Evolutionary conservation across 2,888 invertebrate species (phyloP).

Genomic region (Mycalesis mineus): DNA sequence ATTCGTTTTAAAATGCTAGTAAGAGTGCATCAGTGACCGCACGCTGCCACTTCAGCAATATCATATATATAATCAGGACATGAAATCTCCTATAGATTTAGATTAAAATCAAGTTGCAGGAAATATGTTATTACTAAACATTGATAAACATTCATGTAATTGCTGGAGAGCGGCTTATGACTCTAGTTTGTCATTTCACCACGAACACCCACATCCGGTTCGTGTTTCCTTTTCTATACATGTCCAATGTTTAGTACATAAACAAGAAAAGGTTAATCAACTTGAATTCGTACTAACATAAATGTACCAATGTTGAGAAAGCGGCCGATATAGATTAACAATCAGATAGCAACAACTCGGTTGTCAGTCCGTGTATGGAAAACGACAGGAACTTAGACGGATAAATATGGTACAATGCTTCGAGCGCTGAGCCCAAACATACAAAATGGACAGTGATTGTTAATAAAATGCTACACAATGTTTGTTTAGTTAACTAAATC

Average conservation of each 20-base stretch:
- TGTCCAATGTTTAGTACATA: neutral
- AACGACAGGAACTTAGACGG: constrained; percentile 5
- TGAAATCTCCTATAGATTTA: too few relatives aligned
- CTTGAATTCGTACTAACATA: neutral
- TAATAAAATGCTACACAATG: neutral
- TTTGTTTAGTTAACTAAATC: neutral
- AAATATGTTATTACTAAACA: too few relatives aligned
- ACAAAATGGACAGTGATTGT: neutral
- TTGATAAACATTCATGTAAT: too few relatives aligned
- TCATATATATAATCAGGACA: too few relatives aligned
- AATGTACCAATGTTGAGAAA: constrained; percentile 3
- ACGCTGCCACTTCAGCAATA: too few relatives aligned
- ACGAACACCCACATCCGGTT: neutral
- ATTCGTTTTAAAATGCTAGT: too few relatives aligned
- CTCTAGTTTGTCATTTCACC: neutral
- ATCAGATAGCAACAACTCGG: constrained; percentile 9
- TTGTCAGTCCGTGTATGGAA: constrained; percentile 10
- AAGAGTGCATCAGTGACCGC: too few relatives aligned
- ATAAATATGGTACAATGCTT: constrained; percentile 12
- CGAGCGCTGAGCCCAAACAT: constrained; percentile 3
- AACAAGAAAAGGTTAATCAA: constrained; percentile 4
- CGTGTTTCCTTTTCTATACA: neutral
- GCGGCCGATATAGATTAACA: constrained; percentile 14
- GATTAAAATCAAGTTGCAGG: too few relatives aligned
- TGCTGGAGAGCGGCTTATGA: too few relatives aligned